These are phyloP conservation scores for Drosophila trichaetosa DNA, from an alignment of 2,888 invertebrate genomes.

Conservation along the genomic window DNA sequence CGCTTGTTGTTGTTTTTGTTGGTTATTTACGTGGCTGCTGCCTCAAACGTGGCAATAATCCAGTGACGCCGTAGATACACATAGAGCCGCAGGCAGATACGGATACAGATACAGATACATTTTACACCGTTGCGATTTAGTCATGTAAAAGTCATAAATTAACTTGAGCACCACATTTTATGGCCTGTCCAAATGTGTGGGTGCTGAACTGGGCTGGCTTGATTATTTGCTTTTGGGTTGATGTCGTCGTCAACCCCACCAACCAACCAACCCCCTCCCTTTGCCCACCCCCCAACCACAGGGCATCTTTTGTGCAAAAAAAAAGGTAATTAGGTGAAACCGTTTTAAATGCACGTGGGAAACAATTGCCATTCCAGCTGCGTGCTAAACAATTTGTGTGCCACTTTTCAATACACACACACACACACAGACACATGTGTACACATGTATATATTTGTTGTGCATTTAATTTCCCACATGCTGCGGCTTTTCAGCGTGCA, in stretches of 20 bases:
- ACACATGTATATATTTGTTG: slow-evolving; percentile 12
- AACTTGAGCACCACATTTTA: slow-evolving; percentile 48
- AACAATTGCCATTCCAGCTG: slow-evolving; percentile 32
- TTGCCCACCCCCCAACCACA: neutral
- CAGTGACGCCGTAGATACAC: slow-evolving; percentile 44
- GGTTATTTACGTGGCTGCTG: slow-evolving; percentile 46
- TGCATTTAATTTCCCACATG: slow-evolving; percentile 46
- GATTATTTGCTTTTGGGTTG: slow-evolving; percentile 22
- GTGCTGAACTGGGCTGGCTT: slow-evolving; percentile 20
- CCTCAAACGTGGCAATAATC: slow-evolving; percentile 39
- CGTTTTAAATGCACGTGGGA: slow-evolving; percentile 66
- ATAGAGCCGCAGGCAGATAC: slow-evolving; percentile 2
- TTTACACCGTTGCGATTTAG: slow-evolving; percentile 41
- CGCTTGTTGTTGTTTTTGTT: slow-evolving; percentile 6
- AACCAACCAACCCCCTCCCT: neutral
- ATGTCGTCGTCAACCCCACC: neutral
- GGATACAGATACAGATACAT: slow-evolving; percentile 16
- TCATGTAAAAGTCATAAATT: slow-evolving; percentile 65
- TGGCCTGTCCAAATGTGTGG: slow-evolving; percentile 30
- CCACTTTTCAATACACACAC: slow-evolving; percentile 31
- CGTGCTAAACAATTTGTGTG: slow-evolving; percentile 43
- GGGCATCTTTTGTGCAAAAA: slow-evolving; percentile 35
- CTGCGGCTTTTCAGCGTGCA: slow-evolving; percentile 18
- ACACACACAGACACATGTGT: neutral
- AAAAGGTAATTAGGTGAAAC: slow-evolving; percentile 58